Evolutionary conservation across 2,113 vertebrate species (phyloP).

Genomic region (Ictidomys tridecemlineatus): DNA sequence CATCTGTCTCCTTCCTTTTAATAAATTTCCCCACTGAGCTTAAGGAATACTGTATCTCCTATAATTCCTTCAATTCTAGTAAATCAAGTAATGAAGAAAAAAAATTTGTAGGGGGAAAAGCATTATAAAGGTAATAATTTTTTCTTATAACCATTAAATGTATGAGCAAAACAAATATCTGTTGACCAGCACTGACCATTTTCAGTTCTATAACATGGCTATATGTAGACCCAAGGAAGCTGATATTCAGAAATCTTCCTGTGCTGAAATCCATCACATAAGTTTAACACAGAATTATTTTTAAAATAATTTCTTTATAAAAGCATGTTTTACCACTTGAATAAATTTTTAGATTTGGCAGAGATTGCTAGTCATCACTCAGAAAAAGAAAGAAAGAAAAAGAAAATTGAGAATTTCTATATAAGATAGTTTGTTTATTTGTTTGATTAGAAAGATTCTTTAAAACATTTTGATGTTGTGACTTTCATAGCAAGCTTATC

Average conservation of each 20-base stretch:
- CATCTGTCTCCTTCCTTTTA: neutral
- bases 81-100: neutral
- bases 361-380: neutral
- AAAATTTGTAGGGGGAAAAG: neutral
- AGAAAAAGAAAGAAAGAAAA: neutral
- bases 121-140: neutral
- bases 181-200: neutral
- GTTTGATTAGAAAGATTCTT: neutral
- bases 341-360: neutral
- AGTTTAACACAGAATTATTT: neutral
- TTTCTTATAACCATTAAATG: neutral
- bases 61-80: neutral
- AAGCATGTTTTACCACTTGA: neutral
- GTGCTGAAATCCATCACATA: neutral
- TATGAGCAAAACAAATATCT: neutral
- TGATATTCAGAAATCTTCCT: neutral
- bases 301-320: neutral
- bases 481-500: neutral
- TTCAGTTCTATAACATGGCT: neutral
- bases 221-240: neutral
- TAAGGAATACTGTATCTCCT: neutral
- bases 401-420: neutral
- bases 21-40: neutral
- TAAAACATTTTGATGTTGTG: neutral
- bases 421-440: neutral